Base-by-base conservation (phyloP, 2,113 vertebrate genomes). In the Podocnemis expansa region DNA sequence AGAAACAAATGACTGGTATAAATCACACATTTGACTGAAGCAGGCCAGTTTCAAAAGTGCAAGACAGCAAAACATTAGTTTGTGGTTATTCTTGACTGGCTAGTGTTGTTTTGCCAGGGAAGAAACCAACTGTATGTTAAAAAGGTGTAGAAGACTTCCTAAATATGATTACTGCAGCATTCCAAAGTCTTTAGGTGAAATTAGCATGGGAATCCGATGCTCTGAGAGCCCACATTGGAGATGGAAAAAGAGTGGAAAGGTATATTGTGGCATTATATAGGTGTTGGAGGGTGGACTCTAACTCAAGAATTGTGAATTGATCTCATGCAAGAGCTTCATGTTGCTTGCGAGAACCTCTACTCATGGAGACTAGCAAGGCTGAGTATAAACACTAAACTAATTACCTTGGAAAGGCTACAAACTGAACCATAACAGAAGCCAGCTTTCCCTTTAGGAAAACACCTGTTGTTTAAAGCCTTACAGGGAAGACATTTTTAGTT, bases 401-500 rank as follows among this genome's bases (percentile, higher is more conserved):
- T 93, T 78, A 80, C 87, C 91, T 88, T 89, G 78, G 16, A 27
- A 93, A 87, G 80, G 14, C 89, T 90, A 47, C 84, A 56, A 89
- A 89, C 22, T 0, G 0, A 76, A 87, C 55, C 83, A 52, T 56
- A 16, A 0, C 89, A 24, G 1, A 12, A 25, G 63, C 87, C 79
- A 80, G 5, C 70, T 81, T 94, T 91, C 78, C 87, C 25, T 45
- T 34, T 93, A 84, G 38, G 21, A 75, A 75, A 91, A 84, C 63
- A 56, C 31, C 79, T 93, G 92, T 81, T 82, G 76, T 93, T 47
- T 45, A 82, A 94, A 89, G 83, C 63, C 56, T 54, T 97, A 85
- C 70, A 82, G 54, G 93, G 93, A 89, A 91, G 90, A 92, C 93
- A 90, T 52, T 84, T 84, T 34, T 91, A 92, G 81, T 95, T 91